Conservation (phyloP, 1,140 invertebrate species). For the Drosophila nebulosa region DNA sequence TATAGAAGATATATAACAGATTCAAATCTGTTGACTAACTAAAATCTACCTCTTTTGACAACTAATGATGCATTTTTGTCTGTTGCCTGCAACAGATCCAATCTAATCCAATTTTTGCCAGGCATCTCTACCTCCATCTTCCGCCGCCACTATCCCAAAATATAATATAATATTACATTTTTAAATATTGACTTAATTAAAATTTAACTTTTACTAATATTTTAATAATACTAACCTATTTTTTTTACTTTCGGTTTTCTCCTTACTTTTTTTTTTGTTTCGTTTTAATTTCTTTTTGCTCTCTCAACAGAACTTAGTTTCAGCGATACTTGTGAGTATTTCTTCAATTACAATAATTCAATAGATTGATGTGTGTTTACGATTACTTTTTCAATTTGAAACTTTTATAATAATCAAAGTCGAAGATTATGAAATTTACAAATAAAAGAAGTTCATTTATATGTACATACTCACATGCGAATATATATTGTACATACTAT, state of each 20-base stretch:
- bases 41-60: no score
- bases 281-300: conserved; percentile 33
- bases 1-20: background rate
- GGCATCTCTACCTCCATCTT: background rate
- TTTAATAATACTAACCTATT: conserved; percentile 50
- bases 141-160: background rate
- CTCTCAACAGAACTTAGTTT: conserved; percentile 79
- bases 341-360: conserved; percentile 22
- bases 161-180: background rate
- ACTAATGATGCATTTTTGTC: no score
- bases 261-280: conserved; percentile 20
- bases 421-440: background rate
- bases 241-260: conserved; percentile 40
- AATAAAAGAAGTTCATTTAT: background rate
- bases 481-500: background rate
- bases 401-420: background rate
- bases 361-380: background rate
- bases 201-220: conserved; percentile 18
- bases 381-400: background rate
- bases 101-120: background rate
- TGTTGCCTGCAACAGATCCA: background rate
- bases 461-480: background rate
- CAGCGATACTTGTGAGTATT: conserved; percentile 80
- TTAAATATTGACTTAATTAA: conserved; percentile 4
- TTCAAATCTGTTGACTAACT: no score